Base-by-base conservation (phyloP, 2,113 vertebrate genomes). In the Callospermophilus lateralis region DNA sequence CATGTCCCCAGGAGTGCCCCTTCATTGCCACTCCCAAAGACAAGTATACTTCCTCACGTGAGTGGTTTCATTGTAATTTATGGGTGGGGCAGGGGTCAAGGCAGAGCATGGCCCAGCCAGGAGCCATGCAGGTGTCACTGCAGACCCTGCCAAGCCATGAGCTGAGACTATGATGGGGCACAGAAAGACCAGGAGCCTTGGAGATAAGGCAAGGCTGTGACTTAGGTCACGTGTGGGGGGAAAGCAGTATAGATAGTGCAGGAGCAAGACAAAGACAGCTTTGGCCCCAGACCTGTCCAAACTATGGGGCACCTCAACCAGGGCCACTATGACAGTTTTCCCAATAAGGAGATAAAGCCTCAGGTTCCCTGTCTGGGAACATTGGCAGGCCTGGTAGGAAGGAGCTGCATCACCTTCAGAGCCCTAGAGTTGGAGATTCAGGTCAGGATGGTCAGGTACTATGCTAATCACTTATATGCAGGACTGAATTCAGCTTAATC, bases 151-250 rank as follows among this genome's bases (percentile, higher is more conserved):
- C 78, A 45, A 15, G 5, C n/a, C 34, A 76, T 17, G 45, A 22
- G 9, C 63, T 84, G n/a, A 51, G 77, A n/a, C 42, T 53, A 37
- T 19, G 11, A 37, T 7, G 24, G 19, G n/a, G 37, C 1, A 13
- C 22, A 42, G 76, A 58, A 51, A 26, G 20, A 76, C 4, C 0
- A 12, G 0, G 15, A 80, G 37, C 20, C 55, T 74, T 24, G 16
- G 37, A 72, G 19, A 37, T 9, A 28, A 22, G 55, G 45, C 48
- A 45, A 28, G 0, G 5, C n/a, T 72, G 53, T 37, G 48, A 45
- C 15, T 15, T 1, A 0, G 9, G 15, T 9, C 20, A 12, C 58
- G 8, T 2, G 1, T 0, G 11, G 63, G 17, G 51, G 12, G 0
- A 0, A 42, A 28, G 42, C 34, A 32, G 4, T 34, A 19, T 26